Conservation (phyloP, 2,888 invertebrate species). For the Callinectes sapidus region DNA sequence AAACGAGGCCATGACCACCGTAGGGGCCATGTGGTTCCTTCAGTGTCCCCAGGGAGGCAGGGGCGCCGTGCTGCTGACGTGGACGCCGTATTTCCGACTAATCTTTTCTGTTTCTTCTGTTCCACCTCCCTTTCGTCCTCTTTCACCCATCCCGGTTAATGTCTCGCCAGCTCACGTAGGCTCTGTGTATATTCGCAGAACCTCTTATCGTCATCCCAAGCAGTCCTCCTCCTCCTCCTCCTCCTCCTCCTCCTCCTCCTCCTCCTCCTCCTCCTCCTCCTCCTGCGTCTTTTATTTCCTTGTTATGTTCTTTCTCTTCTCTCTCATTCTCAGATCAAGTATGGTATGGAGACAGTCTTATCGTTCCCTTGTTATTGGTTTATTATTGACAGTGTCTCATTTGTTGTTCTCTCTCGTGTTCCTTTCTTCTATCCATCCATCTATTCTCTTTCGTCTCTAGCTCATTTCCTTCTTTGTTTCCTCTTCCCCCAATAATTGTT, state of each 20-base stretch:
- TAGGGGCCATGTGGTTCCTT: background rate
- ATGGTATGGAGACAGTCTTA: no score
- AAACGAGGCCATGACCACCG: background rate
- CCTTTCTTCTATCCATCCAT: background rate
- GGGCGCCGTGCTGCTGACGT: slow-evolving; percentile 15
- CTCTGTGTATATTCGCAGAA: background rate
- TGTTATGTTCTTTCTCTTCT: background rate
- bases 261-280: no score
- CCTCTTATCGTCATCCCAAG: background rate
- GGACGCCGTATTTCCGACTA: background rate
- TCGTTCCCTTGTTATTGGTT: no score
- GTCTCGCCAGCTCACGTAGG: background rate
- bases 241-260: background rate
- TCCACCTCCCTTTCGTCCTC: background rate
- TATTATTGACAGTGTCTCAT: no score
- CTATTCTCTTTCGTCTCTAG: background rate
- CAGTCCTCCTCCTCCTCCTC: background rate
- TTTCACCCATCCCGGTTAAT: background rate
- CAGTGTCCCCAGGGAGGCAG: background rate
- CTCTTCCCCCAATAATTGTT: no score
- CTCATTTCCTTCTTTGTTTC: background rate
- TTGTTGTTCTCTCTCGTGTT: background rate
- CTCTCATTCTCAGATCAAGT: background rate
- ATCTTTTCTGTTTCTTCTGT: background rate
- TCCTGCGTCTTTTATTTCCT: background rate